phyloP scores from a whole-genome alignment of 2,888 invertebrate species.

The Cistogaster globosa region DNA sequence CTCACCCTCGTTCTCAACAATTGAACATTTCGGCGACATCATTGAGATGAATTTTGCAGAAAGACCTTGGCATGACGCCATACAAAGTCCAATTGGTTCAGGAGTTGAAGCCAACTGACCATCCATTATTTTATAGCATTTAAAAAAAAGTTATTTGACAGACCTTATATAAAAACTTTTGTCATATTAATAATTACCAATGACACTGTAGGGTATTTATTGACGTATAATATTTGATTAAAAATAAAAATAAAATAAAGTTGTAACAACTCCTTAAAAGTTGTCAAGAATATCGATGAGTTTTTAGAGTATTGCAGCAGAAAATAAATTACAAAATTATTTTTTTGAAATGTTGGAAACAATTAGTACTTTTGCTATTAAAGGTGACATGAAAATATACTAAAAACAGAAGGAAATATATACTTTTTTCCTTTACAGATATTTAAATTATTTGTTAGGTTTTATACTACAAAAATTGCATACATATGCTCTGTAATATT shows the following conservation, averaged over 20 bases:
- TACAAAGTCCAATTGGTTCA: too few relatives aligned
- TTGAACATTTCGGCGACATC: too few relatives aligned
- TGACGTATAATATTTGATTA: not conserved
- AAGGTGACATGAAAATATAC: not conserved
- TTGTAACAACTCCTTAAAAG: constrained; percentile 58
- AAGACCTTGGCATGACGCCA: too few relatives aligned
- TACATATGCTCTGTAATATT: too few relatives aligned
- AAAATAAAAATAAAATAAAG: constrained; percentile 21
- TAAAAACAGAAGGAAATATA: not conserved
- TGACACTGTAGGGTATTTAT: not conserved
- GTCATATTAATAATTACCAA: not conserved
- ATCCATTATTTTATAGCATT: too few relatives aligned
- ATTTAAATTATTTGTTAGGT: too few relatives aligned
- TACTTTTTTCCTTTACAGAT: not conserved
- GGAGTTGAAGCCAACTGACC: too few relatives aligned
- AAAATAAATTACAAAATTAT: constrained; percentile 5
- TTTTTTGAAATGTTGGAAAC: not conserved
- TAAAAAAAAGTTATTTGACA: too few relatives aligned
- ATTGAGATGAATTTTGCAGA: too few relatives aligned
- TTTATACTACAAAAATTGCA: too few relatives aligned
- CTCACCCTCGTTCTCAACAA: too few relatives aligned
- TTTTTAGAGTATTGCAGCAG: constrained; percentile 42
- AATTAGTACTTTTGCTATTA: not conserved
- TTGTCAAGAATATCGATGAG: constrained; percentile 68
- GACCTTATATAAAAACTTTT: too few relatives aligned